Evolutionary conservation across 2,888 invertebrate species (phyloP).

Genomic region (Gastracanthus pulcherrimus): DNA sequence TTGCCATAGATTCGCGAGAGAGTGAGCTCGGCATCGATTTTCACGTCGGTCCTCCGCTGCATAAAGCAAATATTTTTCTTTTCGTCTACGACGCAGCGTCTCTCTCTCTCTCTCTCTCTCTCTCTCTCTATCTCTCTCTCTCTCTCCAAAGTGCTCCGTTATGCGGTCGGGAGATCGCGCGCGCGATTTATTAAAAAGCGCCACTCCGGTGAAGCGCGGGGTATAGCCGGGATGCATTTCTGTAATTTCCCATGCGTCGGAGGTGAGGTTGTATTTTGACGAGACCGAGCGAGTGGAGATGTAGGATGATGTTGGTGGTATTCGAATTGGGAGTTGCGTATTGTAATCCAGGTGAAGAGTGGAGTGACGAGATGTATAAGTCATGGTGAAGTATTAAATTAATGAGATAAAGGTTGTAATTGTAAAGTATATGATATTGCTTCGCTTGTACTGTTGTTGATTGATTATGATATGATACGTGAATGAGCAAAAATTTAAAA

Average conservation of each 20-base stretch:
- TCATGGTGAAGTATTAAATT: too few species aligned
- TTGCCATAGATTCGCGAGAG: constrained; percentile 1
- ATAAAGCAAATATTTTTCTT: constrained; percentile 51
- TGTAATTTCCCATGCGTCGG: constrained; percentile 53
- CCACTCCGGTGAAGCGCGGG: constrained; percentile 26
- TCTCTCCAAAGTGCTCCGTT: constrained; percentile 37
- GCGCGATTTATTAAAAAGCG: constrained; percentile 55
- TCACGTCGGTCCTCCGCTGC: neutral
- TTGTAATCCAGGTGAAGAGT: too few species aligned
- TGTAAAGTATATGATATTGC: too few species aligned
- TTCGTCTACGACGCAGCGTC: neutral
- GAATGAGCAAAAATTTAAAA: too few species aligned
- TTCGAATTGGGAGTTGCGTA: too few species aligned
- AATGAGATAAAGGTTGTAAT: neutral
- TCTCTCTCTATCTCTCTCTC: neutral
- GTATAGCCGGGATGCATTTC: constrained; percentile 37
- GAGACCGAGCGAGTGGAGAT: neutral
- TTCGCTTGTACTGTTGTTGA: too few species aligned
- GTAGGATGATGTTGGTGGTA: neutral
- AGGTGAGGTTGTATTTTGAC: neutral
- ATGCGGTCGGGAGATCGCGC: neutral
- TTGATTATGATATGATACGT: too few species aligned
- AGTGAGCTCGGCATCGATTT: constrained; percentile 41
- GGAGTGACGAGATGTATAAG: too few species aligned
- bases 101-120: neutral